Base-by-base conservation (phyloP, 2,113 vertebrate species). In the Sigmodon hispidus region DNA sequence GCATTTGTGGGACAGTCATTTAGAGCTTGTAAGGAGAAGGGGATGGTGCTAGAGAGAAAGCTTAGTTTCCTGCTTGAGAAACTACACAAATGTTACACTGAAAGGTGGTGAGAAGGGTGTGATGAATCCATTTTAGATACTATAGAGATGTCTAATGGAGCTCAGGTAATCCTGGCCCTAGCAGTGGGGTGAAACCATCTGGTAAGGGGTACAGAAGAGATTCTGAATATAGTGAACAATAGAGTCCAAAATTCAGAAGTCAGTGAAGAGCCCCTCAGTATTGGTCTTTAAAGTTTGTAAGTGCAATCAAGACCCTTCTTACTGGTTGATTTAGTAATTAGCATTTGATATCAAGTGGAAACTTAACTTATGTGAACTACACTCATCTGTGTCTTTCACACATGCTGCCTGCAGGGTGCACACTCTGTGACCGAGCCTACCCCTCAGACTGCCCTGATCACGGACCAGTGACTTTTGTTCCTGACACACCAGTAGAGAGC, bases 361-460 rank as follows among this genome's bases (percentile, higher is more conserved):
- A 31, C 48, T 59, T 29, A 40, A 34, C 36, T 50, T 85, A 22
- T 52, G 61, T 57, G 16, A 79, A 63, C 57, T 83, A 50, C 50
- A n/a, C 79, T n/a, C 43, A 63, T 75, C 52, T 80, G n/a, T 95
- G 99, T 65, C 34, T 91, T 55, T 93, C 89, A 26, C 50, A 87
- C 80, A 17, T 57, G 36, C 85, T 50, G 16, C 40, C 57, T 43
- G 16, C 73, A 99, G 99, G 99, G 99, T 99, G 99, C 96, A 99
- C 99, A 0, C 98, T 99, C 45, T 99, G 99, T 98, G 99, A 99
- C 98, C 99, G 99, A 94, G 99, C 99, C 0, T 99, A 99, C 94
- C 99, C 99, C 12, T 99, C 99, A 0, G 99, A 99, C 98, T 99
- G 99, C 96, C 99, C 99, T 0, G 99, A 99, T 79, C 99, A 99